phyloP scores from a whole-genome alignment of 2,888 invertebrate species.

The Acronicta alni region DNA sequence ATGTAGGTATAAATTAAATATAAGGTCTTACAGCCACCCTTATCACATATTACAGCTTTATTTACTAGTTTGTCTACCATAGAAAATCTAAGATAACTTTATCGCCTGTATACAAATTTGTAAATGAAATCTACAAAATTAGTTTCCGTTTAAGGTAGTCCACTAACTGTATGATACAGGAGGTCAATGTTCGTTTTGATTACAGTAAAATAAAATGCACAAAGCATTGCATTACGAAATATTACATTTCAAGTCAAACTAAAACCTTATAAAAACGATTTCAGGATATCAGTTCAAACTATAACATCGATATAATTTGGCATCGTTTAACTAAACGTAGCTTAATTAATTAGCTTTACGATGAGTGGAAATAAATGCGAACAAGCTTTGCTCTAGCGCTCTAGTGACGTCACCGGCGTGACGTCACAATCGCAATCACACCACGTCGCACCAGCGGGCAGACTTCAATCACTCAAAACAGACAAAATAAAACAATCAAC shows the following conservation, averaged over 20 bases:
- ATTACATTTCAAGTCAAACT: constrained; percentile 74
- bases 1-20: constrained; percentile 74
- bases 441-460: constrained; percentile 50
- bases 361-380: constrained; percentile 79
- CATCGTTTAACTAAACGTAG: constrained; percentile 83
- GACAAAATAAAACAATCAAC: constrained; percentile 32
- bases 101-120: constrained; percentile 83
- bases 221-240: constrained; percentile 71
- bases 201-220: constrained; percentile 71
- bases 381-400: constrained; percentile 74
- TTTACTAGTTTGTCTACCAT: constrained; percentile 84
- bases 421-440: constrained; percentile 54
- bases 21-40: constrained; percentile 87
- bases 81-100: constrained; percentile 87
- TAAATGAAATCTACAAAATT: constrained; percentile 82
- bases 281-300: constrained; percentile 41
- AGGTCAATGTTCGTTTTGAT: constrained; percentile 72
- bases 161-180: constrained; percentile 72
- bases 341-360: constrained; percentile 77
- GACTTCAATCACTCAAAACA: constrained; percentile 44
- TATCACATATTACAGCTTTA: constrained; percentile 87
- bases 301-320: constrained; percentile 81
- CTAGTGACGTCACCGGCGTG: constrained; percentile 42
- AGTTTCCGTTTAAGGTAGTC: constrained; percentile 69
- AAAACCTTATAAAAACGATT: constrained; percentile 30